Evolutionary conservation across 1,140 invertebrate species (phyloP), one percentile per base, ranked within the genome.

Genomic region (Pogonomyrmex californicus): DNA sequence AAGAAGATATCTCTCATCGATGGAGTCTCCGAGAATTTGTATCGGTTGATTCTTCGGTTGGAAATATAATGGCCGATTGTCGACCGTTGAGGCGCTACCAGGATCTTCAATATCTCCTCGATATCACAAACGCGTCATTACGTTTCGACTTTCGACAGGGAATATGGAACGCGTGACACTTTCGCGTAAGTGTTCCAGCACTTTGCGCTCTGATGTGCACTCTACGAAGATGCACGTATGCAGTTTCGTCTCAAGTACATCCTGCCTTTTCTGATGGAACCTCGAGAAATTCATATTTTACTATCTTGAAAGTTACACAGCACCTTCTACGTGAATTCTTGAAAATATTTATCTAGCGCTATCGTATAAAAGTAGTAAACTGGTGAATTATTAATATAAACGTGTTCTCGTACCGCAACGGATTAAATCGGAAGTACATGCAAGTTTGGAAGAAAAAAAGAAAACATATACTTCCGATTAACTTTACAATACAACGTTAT

Each of bases 221-320:
- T 81, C 38, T 44, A 2, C 38, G 51, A 36, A 82, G 49, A 71
- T 56, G 78, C 78, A 58, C 66, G 60, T 82, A 60, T 56, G 78
- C 65, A 81, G 65, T 81, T 81, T 54, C 65, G 65, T 71, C 38
- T 33, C 66, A 4, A 71, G 51, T 81, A 70, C 63, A 71, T 17
- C 9, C 38, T 14, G 66, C 44, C 54, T 82, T 33, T 44, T 71
- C 38, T 82, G 78, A 82, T 58, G 38, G 78, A 58, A 82, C 23
- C 63, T 17, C 23, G 65, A 47, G 38, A 71, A 58, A 82, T 82
- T 70, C 41, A 71, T 82, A 71, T 71, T 82, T 82, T 58, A 82
- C 51, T 30, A 47, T 71, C 36, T 82, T 5, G 38, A 81, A 70
- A 47, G 65, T 81, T 54, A 56, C 77, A 51, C 77, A 23, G 47